Conservation (phyloP, 2,797 vertebrate species). For the Scarus forsteni region DNA sequence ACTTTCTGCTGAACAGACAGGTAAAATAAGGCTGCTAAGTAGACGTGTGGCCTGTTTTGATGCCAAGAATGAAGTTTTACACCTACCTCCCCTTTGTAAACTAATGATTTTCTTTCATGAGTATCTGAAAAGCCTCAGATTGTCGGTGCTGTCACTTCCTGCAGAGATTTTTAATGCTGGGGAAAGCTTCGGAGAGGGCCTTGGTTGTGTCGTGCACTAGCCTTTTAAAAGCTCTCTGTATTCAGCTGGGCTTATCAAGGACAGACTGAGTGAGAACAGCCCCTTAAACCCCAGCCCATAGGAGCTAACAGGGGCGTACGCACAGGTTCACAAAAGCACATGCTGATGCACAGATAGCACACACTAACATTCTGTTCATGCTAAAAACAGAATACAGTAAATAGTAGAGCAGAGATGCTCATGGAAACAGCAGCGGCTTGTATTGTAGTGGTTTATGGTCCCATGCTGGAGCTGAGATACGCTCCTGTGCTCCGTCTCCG, state of each 20-base stretch:
- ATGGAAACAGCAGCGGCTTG: slow-evolving; percentile 26
- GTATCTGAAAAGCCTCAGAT: slow-evolving; percentile 10
- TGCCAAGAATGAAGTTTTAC: slow-evolving; percentile 9
- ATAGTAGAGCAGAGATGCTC: not conserved
- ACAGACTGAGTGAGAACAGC: slow-evolving; percentile 41
- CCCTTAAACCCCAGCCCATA: slow-evolving; percentile 47
- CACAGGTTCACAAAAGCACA: not conserved
- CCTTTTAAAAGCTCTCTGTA: slow-evolving; percentile 61
- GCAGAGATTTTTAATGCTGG: slow-evolving; percentile 42
- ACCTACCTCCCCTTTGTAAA: slow-evolving; percentile 23
- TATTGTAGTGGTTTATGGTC: slow-evolving; percentile 42
- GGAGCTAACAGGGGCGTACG: slow-evolving; percentile 11
- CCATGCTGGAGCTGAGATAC: slow-evolving; percentile 40
- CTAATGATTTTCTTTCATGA: slow-evolving; percentile 25
- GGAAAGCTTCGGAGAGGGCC: slow-evolving; percentile 39
- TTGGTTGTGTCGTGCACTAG: slow-evolving; percentile 37
- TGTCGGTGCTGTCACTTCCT: slow-evolving; percentile 12
- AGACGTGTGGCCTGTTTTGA: not conserved
- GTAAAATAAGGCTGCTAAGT: not conserved
- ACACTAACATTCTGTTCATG: not conserved
- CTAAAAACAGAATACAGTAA: not conserved
- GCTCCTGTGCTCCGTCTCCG: slow-evolving; percentile 12
- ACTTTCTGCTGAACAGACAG: not conserved
- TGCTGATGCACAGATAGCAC: not conserved
- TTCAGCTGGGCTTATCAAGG: slow-evolving; percentile 67